A percentile compares a stretch with the other conserved stretches of the same genome.
These are phyloP conservation scores for Symphodus melops DNA, from an alignment of 2,113 vertebrate species.

Conservation along the genomic window DNA sequence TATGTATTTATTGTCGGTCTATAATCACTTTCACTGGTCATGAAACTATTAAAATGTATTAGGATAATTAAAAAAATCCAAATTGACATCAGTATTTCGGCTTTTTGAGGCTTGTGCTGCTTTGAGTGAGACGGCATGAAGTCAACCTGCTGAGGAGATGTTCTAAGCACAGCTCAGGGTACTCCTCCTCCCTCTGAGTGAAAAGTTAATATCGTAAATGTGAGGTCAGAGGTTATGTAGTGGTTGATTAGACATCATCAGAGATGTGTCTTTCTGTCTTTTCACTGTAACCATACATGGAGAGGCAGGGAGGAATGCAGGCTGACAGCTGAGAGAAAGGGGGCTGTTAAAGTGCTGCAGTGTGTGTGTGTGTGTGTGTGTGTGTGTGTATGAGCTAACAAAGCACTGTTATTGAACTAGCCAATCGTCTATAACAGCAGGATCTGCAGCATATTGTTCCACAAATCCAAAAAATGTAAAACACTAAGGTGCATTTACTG, in stretches of 20 bases:
- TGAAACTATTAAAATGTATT: too few species aligned
- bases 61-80: too few species aligned
- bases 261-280: neutral
- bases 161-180: too few species aligned
- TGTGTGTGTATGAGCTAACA: conserved; percentile 57
- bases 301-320: conserved; percentile 74
- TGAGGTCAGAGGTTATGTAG: neutral
- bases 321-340: conserved; percentile 76
- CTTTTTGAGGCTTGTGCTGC: too few species aligned
- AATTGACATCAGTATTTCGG: too few species aligned
- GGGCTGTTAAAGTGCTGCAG: conserved; percentile 8
- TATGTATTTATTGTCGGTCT: too few species aligned
- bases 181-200: neutral
- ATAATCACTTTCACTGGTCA: too few species aligned
- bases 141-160: too few species aligned
- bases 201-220: neutral
- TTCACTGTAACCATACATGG: conserved; percentile 72
- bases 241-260: neutral
- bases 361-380: conserved; percentile 11
- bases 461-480: neutral
- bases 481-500: neutral
- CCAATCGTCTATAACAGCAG: conserved; percentile 38
- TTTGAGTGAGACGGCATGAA: too few species aligned
- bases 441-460: neutral
- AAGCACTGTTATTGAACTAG: conserved; percentile 68